Evolutionary conservation across 2,797 vertebrate species (phyloP), one percentile per base, ranked within the genome.

Genomic region (Anguilla megastoma): DNA sequence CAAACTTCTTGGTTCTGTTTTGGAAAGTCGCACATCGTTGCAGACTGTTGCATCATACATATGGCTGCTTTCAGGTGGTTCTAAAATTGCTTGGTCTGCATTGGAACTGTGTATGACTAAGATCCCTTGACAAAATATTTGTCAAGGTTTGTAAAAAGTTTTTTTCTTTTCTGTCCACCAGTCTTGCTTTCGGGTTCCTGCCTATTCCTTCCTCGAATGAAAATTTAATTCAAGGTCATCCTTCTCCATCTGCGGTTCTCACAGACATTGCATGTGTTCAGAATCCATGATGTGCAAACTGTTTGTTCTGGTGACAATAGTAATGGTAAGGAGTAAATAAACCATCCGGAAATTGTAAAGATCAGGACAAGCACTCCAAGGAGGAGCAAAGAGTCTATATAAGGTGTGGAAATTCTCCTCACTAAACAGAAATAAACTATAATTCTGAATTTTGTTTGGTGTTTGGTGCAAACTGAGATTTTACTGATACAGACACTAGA

Each of bases 11-110:
- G 50, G 50, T 54, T 12, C 2, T 45, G 56, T 52, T 79, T 87
- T 83, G 36, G 30, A 85, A 85, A 54, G 66, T 33, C 12, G 69
- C 69, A 30, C 66, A 12, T 79, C 87, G 82, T 89, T 87, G 86
- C 88, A 69, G 1, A 36, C 4, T 45, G 63, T 87, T 89, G 88
- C 83, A 86, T 89, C 88, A 89, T 66, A 41, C 69, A 76, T 18
- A 18, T 24, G 27, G 30, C 27, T 36, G 36, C 69, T 76, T 41
- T 76, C 33, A 76, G 33, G 74, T 76, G 33, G 41, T 41, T 36
- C 74, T 41, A 41, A 71, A 71, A 45, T 76, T 33, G 33, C 30
- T 76, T 76, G 33, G 14, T 41, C 33, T 76, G 33, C 16, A 21
- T 36, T 14, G 3, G 14, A 41, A 41, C 36, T 41, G 33, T 76